These are phyloP conservation scores for Schlechtendalia chinensis DNA, from an alignment of 1,140 invertebrate species.

Conservation along the genomic window DNA sequence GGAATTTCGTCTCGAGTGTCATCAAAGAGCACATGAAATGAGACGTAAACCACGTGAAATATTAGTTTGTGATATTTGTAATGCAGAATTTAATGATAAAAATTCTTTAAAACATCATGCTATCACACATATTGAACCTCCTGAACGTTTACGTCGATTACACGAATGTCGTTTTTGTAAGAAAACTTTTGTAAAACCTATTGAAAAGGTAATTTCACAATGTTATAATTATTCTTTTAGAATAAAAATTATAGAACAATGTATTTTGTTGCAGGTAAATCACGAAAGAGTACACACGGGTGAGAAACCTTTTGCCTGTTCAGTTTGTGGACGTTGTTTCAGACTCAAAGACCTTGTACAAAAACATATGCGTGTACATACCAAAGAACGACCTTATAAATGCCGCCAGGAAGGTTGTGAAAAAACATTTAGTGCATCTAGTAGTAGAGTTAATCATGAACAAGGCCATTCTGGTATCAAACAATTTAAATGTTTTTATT, in stretches of 20 bases:
- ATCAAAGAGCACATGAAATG: constrained; percentile 45
- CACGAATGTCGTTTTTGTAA: constrained; percentile 41
- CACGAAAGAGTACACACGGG: constrained; percentile 97
- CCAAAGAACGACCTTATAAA: constrained; percentile 62
- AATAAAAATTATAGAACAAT: not conserved
- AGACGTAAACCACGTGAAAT: constrained; percentile 42
- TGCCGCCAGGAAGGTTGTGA: constrained; percentile 57
- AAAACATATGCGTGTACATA: constrained; percentile 61
- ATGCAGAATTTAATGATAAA: constrained; percentile 46
- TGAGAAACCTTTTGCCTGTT: constrained; percentile 85
- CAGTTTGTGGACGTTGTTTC: constrained; percentile 61
- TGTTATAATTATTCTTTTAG: not conserved
- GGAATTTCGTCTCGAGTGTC: constrained; percentile 36
- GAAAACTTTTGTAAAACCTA: constrained; percentile 46
- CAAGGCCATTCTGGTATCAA: constrained; percentile 46
- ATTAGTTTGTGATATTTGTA: constrained; percentile 39
- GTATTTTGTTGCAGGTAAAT: constrained; percentile 59
- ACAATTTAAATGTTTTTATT: constrained; percentile 48
- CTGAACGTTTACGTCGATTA: constrained; percentile 43
- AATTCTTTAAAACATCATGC: constrained; percentile 47
- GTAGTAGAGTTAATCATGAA: constrained; percentile 38
- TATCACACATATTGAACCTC: constrained; percentile 49
- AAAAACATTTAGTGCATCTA: constrained; percentile 43
- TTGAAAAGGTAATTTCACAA: constrained; percentile 35
- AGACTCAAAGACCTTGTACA: constrained; percentile 56